Base-by-base conservation (phyloP, 2,797 vertebrate genomes). In the Parotocinclus haroldoi region DNA sequence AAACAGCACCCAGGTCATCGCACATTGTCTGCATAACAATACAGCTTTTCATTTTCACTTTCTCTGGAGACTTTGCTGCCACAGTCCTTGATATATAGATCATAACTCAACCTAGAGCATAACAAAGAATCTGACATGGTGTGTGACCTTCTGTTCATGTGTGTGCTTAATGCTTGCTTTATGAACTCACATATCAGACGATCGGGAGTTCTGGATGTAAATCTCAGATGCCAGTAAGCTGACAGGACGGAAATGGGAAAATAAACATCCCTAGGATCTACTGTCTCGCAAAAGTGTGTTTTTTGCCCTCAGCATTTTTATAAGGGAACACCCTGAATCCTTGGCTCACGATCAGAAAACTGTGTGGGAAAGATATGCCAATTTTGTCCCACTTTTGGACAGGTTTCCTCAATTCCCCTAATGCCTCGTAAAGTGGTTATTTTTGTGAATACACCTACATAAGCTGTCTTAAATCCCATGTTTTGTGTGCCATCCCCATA, bases 241-340 rank as follows among this genome's bases (percentile, higher is more conserved):
- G 53, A 71, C 58, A 71, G 62, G 55, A 71, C 36, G 55, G 46
- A 57, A 63, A 63, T 44, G 13, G 44, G 50, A 63, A 57, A 57
- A 51, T 64, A 71, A 71, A 71, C 69, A 65, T 71, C 48, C 54
- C 59, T 58, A 17, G 46, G 55, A 49, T 53, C 56, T 53, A 48
- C 62, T 65, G 50, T 65, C 46, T 63, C 16, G 12, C n/a, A 37
- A 7, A 36, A 58, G 19, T 63, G 55, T 53, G 37, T 10, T 50
- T 69, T 62, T 58, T 51, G 9, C 6, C 38, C 45, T 54, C 40
- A 53, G 50, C 38, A 44, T 14, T 53, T 44, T 63, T 27, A 10
- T 54, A 18, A 27, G 55, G 54, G 55, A 64, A 71, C 54, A 57
- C 49, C 55, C 56, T 18, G 63, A 60, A 65, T 59, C 42, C 44